Evolutionary conservation across 2,113 vertebrate genomes (phyloP).

Genomic region (Gambusia holbrooki): DNA sequence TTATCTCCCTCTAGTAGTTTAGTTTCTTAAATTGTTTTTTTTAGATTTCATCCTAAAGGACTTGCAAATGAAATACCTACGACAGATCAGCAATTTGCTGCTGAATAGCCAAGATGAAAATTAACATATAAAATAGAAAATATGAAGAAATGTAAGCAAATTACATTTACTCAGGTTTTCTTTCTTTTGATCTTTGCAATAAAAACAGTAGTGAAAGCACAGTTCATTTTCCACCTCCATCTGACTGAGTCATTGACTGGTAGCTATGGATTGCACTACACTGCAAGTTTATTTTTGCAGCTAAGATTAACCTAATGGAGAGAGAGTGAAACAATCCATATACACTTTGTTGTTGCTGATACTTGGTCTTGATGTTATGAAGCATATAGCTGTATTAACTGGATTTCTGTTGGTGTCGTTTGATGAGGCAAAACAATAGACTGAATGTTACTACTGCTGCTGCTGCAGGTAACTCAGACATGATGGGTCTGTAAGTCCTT

Average conservation of each 20-base stretch:
- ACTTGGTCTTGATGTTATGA: not conserved
- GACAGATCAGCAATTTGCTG: not conserved
- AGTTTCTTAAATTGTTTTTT: too few relatives aligned
- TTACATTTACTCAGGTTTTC: not conserved
- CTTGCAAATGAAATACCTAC: too few relatives aligned
- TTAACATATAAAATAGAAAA: not conserved
- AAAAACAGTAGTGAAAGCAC: not conserved
- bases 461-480: not conserved
- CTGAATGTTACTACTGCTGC: not conserved
- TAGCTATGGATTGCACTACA: not conserved
- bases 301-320: not conserved
- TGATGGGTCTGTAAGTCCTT: conserved; percentile 26
- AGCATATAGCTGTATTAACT: conserved; percentile 37
- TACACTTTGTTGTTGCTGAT: not conserved
- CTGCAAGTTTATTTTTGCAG: not conserved
- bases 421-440: conserved; percentile 30
- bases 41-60: not conserved
- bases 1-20: not conserved
- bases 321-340: conserved; percentile 6
- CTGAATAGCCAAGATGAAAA: too few relatives aligned
- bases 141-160: not conserved
- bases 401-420: conserved; percentile 52
- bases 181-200: not conserved
- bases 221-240: conserved; percentile 10
- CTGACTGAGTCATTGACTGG: conserved; percentile 8